phyloP scores from a whole-genome alignment of 2,888 invertebrate genomes.

The Drosophila diplacantha region DNA sequence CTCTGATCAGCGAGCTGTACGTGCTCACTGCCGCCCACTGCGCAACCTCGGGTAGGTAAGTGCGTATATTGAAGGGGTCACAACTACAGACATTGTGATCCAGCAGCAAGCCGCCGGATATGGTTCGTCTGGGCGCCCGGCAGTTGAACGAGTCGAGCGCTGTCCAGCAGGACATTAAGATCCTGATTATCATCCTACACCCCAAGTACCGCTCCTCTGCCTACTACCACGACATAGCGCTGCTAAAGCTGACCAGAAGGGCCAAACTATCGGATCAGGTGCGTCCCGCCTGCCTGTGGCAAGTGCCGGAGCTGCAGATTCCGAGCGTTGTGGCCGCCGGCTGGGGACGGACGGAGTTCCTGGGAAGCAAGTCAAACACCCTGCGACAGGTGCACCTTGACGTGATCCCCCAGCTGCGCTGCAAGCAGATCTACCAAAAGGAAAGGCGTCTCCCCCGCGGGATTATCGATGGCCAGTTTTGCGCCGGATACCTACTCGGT shows the following conservation, averaged over 20 bases:
- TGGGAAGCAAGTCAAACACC: constrained; percentile 73
- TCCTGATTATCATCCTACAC: constrained; percentile 78
- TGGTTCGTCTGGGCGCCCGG: constrained; percentile 79
- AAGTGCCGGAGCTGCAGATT: constrained; percentile 64
- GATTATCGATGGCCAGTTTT: constrained; percentile 76
- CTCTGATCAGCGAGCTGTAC: constrained; percentile 79
- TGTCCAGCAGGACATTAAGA: constrained; percentile 77
- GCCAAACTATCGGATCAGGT: constrained; percentile 67
- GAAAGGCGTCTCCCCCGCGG: constrained; percentile 75
- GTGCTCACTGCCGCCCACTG: constrained; percentile 82
- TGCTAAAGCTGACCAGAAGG: constrained; percentile 78
- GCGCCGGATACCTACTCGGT: constrained; percentile 77
- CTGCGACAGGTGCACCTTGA: constrained; percentile 77
- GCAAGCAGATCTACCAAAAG: constrained; percentile 69
- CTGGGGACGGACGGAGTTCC: constrained; percentile 76
- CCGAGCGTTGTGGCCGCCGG: constrained; percentile 73
- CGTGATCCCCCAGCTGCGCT: constrained; percentile 68
- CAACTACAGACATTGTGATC: constrained; percentile 3
- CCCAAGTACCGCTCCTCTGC: constrained; percentile 79
- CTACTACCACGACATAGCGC: constrained; percentile 82
- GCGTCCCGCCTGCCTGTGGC: constrained; percentile 77
- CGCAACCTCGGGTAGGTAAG: constrained; percentile 70
- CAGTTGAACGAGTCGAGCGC: constrained; percentile 77
- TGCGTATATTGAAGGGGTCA: constrained; percentile 9
- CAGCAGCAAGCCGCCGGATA: constrained; percentile 78